These are phyloP conservation scores for Bos indicus DNA, from an alignment of 2,113 vertebrate genomes.

Conservation along the genomic window DNA sequence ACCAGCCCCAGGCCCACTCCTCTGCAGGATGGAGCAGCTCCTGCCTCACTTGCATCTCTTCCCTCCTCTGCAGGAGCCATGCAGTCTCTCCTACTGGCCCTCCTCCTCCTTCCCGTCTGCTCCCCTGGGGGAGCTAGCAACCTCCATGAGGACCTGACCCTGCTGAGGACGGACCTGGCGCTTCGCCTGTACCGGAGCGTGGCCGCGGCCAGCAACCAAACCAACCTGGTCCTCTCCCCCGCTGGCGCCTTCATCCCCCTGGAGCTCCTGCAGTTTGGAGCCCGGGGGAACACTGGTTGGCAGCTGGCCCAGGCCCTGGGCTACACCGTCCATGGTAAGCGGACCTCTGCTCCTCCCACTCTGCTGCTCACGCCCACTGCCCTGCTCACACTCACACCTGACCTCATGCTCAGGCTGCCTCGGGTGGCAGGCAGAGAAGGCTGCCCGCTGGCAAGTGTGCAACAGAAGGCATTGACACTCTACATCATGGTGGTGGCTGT, in stretches of 20 bases:
- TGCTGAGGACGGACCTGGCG: conserved; percentile 84
- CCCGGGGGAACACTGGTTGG: conserved; percentile 83
- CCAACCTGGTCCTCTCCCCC: conserved; percentile 88
- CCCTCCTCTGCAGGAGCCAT: conserved; percentile 74
- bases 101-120: conserved; percentile 77
- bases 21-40: rapidly evolving
- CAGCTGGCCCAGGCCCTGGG: conserved; percentile 86
- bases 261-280: conserved; percentile 90
- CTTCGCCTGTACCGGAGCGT: conserved; percentile 82
- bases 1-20: not conserved
- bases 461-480: not conserved
- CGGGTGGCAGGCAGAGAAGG: not conserved
- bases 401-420: not conserved
- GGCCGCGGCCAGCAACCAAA: conserved; percentile 75
- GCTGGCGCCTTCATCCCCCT: conserved; percentile 84
- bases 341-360: not conserved
- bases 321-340: conserved; percentile 86
- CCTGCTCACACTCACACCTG: not conserved
- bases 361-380: not conserved
- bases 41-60: not conserved
- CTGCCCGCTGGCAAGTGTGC: not conserved
- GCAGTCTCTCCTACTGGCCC: conserved; percentile 69
- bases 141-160: conserved; percentile 78
- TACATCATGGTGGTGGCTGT: not conserved
- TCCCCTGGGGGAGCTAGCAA: conserved; percentile 65